Evolutionary conservation across 2,888 invertebrate species (phyloP).

Genomic region (Spatulosminthurus flaviceps): DNA sequence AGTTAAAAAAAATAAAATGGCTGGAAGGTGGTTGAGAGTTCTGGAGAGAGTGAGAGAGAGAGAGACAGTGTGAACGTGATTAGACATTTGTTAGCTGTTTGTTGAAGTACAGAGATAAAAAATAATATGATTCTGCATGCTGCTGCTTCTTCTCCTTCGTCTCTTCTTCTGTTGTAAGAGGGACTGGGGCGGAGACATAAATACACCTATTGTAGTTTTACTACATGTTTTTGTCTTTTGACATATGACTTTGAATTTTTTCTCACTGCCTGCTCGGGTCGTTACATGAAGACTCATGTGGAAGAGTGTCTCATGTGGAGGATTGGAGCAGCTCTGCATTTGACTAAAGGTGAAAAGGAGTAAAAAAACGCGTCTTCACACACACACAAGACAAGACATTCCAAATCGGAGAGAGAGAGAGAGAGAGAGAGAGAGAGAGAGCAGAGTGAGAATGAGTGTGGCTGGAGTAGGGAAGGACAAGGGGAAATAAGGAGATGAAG

Average conservation of each 20-base stretch:
- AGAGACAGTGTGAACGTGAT: slow-evolving; percentile 38
- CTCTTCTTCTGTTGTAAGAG: not conserved
- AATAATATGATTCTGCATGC: not conserved
- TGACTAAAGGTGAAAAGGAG: slow-evolving; percentile 16
- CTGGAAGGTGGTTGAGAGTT: not conserved
- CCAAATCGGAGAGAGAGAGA: not conserved
- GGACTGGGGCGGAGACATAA: slow-evolving; percentile 30
- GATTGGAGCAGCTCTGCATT: not conserved
- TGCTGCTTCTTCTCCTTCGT: slow-evolving; percentile 1
- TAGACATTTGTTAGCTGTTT: slow-evolving; percentile 39
- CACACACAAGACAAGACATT: slow-evolving; percentile 24
- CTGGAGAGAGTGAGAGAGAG: slow-evolving; percentile 22
- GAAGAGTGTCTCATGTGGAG: not conserved
- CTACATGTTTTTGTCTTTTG: slow-evolving; percentile 40
- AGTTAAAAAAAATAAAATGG: no score
- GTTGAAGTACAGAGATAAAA: not conserved
- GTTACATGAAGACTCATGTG: not conserved
- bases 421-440: not conserved
- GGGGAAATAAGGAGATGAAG: slow-evolving; percentile 25
- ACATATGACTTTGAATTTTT: slow-evolving; percentile 40
- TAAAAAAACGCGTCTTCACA: slow-evolving; percentile 20
- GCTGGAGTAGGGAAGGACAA: not conserved
- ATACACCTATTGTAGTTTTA: slow-evolving; percentile 33
- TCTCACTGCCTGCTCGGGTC: not conserved
- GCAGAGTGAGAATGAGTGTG: slow-evolving; percentile 6